Evolutionary conservation across 2,888 invertebrate genomes (phyloP), one percentile per base, ranked within the genome.

Genomic region (Eledona agricola): DNA sequence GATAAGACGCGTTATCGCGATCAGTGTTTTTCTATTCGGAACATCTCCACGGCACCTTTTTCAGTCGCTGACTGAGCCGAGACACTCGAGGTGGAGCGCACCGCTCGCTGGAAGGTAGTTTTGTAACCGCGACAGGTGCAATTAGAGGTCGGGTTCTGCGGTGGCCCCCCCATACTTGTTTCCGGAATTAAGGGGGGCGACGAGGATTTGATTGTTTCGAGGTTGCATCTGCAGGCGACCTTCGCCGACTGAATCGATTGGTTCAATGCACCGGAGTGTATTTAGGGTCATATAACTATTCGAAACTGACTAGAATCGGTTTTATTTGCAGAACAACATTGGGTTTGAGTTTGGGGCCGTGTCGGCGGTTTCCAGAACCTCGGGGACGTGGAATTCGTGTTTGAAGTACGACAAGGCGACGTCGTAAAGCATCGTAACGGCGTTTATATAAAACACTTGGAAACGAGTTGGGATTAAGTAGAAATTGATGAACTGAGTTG

Each of bases 401-500:
- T 94, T 96, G 67, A 93, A 86, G 72, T 88, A 93, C 0, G 95
- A 95, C 53, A 96, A 79, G 71, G 93, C 92, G 53, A 91, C 81
- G 77, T 96, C 90, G 78, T 94, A 97, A 13, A 90, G 70, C 76
- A 93, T 88, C 31, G 93, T 94, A 58, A 93, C 84, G 43, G 83
- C 73, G 73, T 93, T 93, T 5, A 95, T 90, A 70, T 93, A 97
- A 11, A 93, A 71, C 4, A 96, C 94, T 65, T 96, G 85, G 72
- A 89, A 94, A 59, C 84, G 83, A 9, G 88, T 80, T 15, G 91
- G 88, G 55, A 97, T 74, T 67, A 85, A 90, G 62, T 88, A 86
- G 75, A 97, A 97, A 77, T 97, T 97, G 6, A 96, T 71, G 65
- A 88, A 88, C 74, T 97, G 96, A 1, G 90, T 83, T 28, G 93